A percentile compares a stretch with the other conserved stretches of the same genome.
phyloP scores from a whole-genome alignment of 2,888 invertebrate species.

The Acleris sparsana region DNA sequence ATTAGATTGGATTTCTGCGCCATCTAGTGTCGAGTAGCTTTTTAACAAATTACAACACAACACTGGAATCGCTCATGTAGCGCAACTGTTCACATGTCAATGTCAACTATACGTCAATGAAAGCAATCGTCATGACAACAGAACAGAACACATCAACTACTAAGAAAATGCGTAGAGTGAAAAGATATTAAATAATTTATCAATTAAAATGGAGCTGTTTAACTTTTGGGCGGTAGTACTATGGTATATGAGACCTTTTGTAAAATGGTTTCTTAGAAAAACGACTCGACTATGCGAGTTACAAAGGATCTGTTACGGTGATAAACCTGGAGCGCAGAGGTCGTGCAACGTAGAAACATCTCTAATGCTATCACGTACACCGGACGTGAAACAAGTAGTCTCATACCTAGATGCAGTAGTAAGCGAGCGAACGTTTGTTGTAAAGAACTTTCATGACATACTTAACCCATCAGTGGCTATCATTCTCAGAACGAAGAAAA shows the following conservation, averaged over 20 bases:
- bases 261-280: slow-evolving; percentile 94
- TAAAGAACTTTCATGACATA: slow-evolving; percentile 73
- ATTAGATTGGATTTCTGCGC: not conserved
- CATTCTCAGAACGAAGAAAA: slow-evolving; percentile 89
- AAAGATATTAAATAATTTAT: slow-evolving; percentile 9
- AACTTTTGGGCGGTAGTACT: slow-evolving; percentile 72
- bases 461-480: slow-evolving; percentile 88
- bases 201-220: slow-evolving; percentile 64
- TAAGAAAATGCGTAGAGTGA: slow-evolving; percentile 30
- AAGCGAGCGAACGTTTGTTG: slow-evolving; percentile 61
- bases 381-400: slow-evolving; percentile 87
- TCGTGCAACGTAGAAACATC: slow-evolving; percentile 90
- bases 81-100: not conserved
- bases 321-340: slow-evolving; percentile 87
- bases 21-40: slow-evolving; percentile 15
- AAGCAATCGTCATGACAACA: slow-evolving; percentile 52
- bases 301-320: slow-evolving; percentile 95
- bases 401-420: slow-evolving; percentile 84
- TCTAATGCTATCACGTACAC: slow-evolving; percentile 86
- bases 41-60: not conserved
- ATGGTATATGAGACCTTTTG: slow-evolving; percentile 91
- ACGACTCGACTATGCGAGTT: slow-evolving; percentile 95
- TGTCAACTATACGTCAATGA: slow-evolving; percentile 13
- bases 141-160: slow-evolving; percentile 31
- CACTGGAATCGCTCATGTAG: not conserved